Conservation (phyloP, 2,888 invertebrate species). For the Cacoxenus indagator region DNA sequence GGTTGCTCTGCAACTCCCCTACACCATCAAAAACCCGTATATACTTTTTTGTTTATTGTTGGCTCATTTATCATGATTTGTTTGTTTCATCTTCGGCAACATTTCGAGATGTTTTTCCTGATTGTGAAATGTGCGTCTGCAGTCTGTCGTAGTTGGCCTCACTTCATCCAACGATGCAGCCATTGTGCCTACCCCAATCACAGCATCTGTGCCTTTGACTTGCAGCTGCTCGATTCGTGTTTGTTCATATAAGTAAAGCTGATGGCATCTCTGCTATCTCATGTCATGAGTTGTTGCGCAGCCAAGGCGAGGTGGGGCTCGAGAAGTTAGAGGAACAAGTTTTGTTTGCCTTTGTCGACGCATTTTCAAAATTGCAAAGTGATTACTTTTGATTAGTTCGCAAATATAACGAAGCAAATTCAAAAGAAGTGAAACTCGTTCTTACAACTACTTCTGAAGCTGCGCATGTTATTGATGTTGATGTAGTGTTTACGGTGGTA, state of each 20-base stretch:
- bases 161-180: too few species aligned
- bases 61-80: slow-evolving; percentile 65
- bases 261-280: slow-evolving; percentile 40
- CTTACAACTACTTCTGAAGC: background rate
- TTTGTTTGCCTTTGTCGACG: slow-evolving; percentile 56
- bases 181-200: background rate
- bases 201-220: slow-evolving; percentile 52
- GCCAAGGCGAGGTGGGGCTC: background rate
- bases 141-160: slow-evolving; percentile 21
- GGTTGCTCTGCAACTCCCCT: background rate
- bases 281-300: slow-evolving; percentile 20
- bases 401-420: slow-evolving; percentile 17
- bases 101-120: slow-evolving; percentile 37
- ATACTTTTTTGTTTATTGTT: slow-evolving; percentile 49
- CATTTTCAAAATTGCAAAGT: slow-evolving; percentile 58
- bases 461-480: background rate
- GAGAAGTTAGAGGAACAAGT: slow-evolving; percentile 36
- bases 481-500: too few species aligned
- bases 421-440: slow-evolving; percentile 49
- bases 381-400: slow-evolving; percentile 63
- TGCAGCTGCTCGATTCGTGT: slow-evolving; percentile 44
- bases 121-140: slow-evolving; percentile 27
- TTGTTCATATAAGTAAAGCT: slow-evolving; percentile 51
- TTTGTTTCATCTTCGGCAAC: slow-evolving; percentile 49
- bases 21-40: too few species aligned